Evolutionary conservation across 2,888 invertebrate species (phyloP), one percentile per base, ranked within the genome.

Genomic region (Perithous albicinctus): DNA sequence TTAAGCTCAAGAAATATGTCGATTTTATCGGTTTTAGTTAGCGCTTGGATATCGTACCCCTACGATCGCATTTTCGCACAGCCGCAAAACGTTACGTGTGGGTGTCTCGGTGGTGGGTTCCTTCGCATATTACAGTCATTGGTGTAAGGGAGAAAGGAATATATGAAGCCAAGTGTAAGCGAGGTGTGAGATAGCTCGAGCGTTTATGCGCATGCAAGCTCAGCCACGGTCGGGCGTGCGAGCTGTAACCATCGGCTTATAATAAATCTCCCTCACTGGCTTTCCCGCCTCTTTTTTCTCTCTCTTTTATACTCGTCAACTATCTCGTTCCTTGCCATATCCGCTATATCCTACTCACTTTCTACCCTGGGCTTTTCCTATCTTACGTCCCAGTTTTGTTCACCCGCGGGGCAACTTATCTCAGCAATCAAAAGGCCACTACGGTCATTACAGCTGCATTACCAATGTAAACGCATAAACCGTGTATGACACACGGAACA

Each of bases 401-500:
- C 56, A 69, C 35, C 41, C 41, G 26, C 69, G 56, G 51, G 41
- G 61, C 48, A 66, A 67, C 67, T 63, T 63, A 63, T 41, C 51
- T 48, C 43, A 43, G 74, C 77, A 85, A 84, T 85, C 85, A 85
- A 84, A 54, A 79, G 67, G 81, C 74, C 77, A 70, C 77, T 46
- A 56, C 75, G 82, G 81, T 85, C 80, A 86, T 86, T 86, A 86
- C 84, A 64, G 77, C 76, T 63, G 74, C 78, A 77, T 80, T 78
- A 74, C 66, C 51, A 83, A 81, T 80, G 83, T 82, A 82, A 88
- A 80, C 86, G 85, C 84, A 83, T 84, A 86, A 85, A 85, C 80
- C 59, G 75, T 78, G 85, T 69, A 80, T 77, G 72, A 81, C 79
- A 84, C 84, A 69, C 82, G 84, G 83, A 86, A 83, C 83, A 82